These are phyloP conservation scores for Brachyhypopomus occidentalis DNA, from an alignment of 2,113 vertebrate species.

Conservation along the genomic window DNA sequence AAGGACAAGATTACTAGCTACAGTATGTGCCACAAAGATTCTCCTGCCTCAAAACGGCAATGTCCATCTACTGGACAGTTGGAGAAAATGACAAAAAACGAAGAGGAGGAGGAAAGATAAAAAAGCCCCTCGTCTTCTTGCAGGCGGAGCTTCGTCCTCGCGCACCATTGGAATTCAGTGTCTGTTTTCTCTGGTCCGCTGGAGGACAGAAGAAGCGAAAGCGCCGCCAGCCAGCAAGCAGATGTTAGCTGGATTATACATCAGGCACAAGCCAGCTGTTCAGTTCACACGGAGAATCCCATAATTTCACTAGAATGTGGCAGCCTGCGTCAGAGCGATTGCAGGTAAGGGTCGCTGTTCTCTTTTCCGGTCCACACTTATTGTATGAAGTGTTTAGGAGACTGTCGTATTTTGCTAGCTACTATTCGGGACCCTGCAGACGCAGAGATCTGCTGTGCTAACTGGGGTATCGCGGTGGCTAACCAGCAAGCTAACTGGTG, in stretches of 20 bases:
- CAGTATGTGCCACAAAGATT: too few species aligned
- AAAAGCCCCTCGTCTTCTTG: constrained; percentile 46
- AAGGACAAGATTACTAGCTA: too few species aligned
- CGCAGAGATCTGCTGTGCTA: too few species aligned
- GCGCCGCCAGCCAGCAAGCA: constrained; percentile 62
- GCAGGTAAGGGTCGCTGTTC: constrained; percentile 78
- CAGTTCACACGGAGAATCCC: constrained; percentile 52
- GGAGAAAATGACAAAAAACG: not conserved
- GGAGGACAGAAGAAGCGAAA: constrained; percentile 58
- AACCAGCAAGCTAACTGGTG: too few species aligned
- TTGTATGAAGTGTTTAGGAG: too few species aligned
- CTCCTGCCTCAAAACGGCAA: not conserved
- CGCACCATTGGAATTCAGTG: constrained; percentile 66
- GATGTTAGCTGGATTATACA: constrained; percentile 73
- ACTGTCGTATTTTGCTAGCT: too few species aligned
- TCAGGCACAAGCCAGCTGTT: constrained; percentile 47
- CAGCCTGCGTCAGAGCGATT: constrained; percentile 93
- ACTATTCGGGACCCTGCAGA: too few species aligned
- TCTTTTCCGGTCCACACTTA: too few species aligned
- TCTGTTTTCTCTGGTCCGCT: constrained; percentile 55
- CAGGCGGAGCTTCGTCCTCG: constrained; percentile 81
- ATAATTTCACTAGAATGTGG: constrained; percentile 82
- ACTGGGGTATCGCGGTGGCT: too few species aligned
- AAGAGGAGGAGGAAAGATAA: constrained; percentile 18
- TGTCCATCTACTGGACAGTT: constrained; percentile 62